Evolutionary conservation across 1,140 invertebrate species (phyloP).

Genomic region (Papilio polytes): DNA sequence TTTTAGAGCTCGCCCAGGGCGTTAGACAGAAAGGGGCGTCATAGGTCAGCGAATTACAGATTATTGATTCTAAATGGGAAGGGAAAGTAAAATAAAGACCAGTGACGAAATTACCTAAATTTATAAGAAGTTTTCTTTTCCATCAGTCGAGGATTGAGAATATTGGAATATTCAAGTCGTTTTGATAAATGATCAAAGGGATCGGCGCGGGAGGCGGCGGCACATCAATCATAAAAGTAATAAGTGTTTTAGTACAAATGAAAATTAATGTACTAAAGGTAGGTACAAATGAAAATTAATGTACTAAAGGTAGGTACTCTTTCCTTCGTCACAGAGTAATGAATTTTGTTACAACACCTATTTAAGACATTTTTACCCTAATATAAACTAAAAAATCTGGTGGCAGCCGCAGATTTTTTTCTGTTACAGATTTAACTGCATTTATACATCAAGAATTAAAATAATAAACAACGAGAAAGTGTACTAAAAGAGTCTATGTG

Average conservation of each 20-base stretch:
- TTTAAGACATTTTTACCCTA: neutral
- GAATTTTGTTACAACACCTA: neutral
- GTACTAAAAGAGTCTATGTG: neutral
- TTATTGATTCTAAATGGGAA: neutral
- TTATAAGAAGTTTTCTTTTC: slow-evolving; percentile 18
- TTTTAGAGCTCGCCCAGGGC: too few species aligned
- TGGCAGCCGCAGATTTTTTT: too few species aligned
- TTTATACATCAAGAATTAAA: neutral
- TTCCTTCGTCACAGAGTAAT: neutral
- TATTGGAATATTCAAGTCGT: slow-evolving; percentile 16
- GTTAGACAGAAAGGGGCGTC: too few species aligned
- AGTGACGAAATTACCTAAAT: neutral
- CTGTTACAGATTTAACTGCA: neutral
- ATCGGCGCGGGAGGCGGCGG: neutral
- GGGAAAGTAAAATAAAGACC: neutral
- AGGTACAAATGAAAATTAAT: slow-evolving; percentile 28
- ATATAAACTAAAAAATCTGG: neutral
- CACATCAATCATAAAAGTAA: slow-evolving; percentile 24
- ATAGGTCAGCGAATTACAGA: too few species aligned
- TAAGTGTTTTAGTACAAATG: slow-evolving; percentile 28
- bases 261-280: slow-evolving; percentile 17
- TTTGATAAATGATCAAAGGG: slow-evolving; percentile 13
- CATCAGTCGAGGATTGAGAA: neutral
- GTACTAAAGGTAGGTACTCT: neutral
- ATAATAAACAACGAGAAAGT: neutral